A percentile compares a stretch with the other conserved stretches of the same genome.
Conservation (phyloP, 2,888 invertebrate species). For the Nemotelus pantherinus region DNA sequence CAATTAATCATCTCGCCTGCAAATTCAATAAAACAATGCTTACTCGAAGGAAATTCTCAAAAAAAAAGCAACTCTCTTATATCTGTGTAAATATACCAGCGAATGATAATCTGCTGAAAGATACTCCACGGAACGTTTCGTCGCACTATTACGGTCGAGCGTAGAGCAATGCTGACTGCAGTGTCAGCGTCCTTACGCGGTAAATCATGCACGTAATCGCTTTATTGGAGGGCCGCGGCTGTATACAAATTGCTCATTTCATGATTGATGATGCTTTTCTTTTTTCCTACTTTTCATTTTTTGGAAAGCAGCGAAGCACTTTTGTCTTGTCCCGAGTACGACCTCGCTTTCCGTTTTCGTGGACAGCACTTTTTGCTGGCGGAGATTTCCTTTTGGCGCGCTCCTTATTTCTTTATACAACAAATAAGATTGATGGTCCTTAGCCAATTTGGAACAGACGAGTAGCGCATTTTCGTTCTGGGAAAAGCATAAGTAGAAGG, state of each 20-base stretch:
- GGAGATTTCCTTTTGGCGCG: conserved; percentile 14
- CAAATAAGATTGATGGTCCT: conserved; percentile 42
- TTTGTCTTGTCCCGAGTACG: neutral
- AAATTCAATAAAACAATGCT: conserved; percentile 43
- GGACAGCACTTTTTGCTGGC: conserved; percentile 29
- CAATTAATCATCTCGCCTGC: conserved; percentile 40
- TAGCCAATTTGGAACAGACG: conserved; percentile 34
- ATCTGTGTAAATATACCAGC: conserved; percentile 41
- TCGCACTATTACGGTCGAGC: neutral
- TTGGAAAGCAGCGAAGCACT: neutral
- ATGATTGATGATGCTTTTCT: conserved; percentile 39
- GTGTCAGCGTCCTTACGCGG: conserved; percentile 29
- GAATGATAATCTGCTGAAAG: conserved; percentile 35
- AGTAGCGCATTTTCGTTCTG: conserved; percentile 3
- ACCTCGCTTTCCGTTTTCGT: conserved; percentile 19
- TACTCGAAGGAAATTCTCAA: conserved; percentile 2
- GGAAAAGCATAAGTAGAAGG: neutral
- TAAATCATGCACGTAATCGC: conserved; percentile 45
- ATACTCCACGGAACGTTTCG: conserved; percentile 10
- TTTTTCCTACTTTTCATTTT: conserved; percentile 26
- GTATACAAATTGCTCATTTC: conserved; percentile 44
- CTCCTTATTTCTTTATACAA: conserved; percentile 24
- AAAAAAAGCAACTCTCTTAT: conserved; percentile 31
- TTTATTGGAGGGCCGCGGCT: conserved; percentile 41
- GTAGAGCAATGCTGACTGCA: neutral